phyloP scores from a whole-genome alignment of 2,797 vertebrate genomes.

The Choloepus didactylus region DNA sequence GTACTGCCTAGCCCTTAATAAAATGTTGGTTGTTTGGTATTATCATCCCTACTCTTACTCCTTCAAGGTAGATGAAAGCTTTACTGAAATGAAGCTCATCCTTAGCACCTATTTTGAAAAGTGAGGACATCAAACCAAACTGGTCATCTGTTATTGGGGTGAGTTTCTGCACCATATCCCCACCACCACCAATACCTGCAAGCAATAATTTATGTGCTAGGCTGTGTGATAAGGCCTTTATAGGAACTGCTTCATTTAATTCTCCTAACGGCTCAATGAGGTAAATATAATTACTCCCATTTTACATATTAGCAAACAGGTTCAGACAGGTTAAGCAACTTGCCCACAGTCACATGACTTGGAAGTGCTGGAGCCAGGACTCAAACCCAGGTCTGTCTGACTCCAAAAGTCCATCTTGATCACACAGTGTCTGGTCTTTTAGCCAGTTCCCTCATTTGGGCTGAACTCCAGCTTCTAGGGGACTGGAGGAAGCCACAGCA shows the following conservation, averaged over 20 bases:
- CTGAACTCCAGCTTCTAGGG: not conserved
- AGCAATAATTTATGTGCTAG: too few relatives aligned
- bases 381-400: not conserved
- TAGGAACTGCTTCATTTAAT: not conserved
- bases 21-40: not conserved
- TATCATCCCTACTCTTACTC: not conserved
- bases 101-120: not conserved
- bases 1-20: not conserved
- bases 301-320: not conserved
- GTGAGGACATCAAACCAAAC: not conserved
- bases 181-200: accelerated
- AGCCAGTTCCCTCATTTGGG: not conserved
- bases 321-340: not conserved
- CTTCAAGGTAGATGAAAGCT: not conserved
- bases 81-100: not conserved
- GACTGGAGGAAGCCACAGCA: not conserved
- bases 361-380: not conserved
- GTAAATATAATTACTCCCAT: not conserved
- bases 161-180: too few relatives aligned
- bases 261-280: not conserved
- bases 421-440: not conserved
- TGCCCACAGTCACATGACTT: not conserved
- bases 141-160: not conserved
- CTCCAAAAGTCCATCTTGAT: not conserved
- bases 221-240: not conserved